Evolutionary conservation across 2,888 invertebrate species (phyloP), one percentile per base, ranked within the genome.

Genomic region (Psylliodes chrysocephalus): DNA sequence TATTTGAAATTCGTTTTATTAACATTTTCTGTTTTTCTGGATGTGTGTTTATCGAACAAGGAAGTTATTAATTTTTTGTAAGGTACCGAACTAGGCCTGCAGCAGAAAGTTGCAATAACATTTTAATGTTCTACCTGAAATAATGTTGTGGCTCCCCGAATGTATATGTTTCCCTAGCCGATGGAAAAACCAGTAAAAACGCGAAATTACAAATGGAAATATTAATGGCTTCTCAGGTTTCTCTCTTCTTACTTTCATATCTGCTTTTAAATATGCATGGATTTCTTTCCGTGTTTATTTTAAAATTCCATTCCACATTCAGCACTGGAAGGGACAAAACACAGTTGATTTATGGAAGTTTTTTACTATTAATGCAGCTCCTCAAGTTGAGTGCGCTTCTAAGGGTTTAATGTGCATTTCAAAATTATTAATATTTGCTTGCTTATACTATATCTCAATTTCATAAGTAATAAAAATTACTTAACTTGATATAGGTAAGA

Each of bases 151-250:
- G 77, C 74, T 71, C 70, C 70, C 72, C 72, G 71, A 73, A 72
- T 69, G 69, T 74, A 66, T 69, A 72, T 69, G 68, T 64, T 68
- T 71, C 75, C 74, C 75, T 55, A 59, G 73, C 63, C 60, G 65
- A 60, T 47, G 61, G 53, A 59, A 62, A 65, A 60, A 28, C 57
- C 64, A n/a, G 61, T 62, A 61, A 62, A 65, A 62, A 53, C 47
- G 65, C 71, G 69, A 75, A 75, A 73, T 76, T 76, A 71, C 77
- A 74, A 73, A 74, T 71, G 71, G 75, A 77, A 76, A 75, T 75
- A 77, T 77, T 77, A 71, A 77, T 77, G 73, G 67, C 67, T 65
- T 68, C 63, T 69, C 67, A 67, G 66, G 65, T 70, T 70, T 64
- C 67, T 19, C 53, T 52, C 62, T 65, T 65, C 67, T 70, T 68